phyloP scores from a whole-genome alignment of 2,888 invertebrate genomes.

The Chorisops tibialis region DNA sequence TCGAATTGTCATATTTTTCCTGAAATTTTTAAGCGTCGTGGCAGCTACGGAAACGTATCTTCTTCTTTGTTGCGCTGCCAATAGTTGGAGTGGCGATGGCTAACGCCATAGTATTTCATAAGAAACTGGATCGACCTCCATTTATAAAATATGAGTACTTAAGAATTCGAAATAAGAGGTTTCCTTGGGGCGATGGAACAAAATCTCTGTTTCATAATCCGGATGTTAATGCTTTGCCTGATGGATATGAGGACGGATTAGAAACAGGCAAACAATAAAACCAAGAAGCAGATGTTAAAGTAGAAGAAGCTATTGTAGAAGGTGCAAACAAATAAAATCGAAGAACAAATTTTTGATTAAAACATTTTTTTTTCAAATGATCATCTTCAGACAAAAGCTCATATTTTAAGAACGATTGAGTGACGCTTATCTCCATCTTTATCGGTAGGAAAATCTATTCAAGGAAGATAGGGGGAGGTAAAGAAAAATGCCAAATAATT shows the following conservation, averaged over 20 bases:
- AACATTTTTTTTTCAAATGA: no score
- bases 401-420: no score
- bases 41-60: neutral
- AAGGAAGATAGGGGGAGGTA: no score
- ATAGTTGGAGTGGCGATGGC: neutral
- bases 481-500: no score
- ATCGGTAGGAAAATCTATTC: no score
- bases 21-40: neutral
- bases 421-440: no score
- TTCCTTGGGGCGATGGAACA: constrained; percentile 34
- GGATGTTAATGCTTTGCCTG: constrained; percentile 30
- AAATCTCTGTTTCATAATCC: constrained; percentile 34
- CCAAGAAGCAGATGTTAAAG: neutral
- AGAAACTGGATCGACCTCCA: constrained; percentile 2
- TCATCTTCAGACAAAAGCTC: no score
- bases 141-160: constrained; percentile 27
- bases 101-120: neutral
- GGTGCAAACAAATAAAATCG: no score
- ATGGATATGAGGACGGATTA: constrained; percentile 21
- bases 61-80: neutral
- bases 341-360: no score
- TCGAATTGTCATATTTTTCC: no score
- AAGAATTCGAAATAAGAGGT: constrained; percentile 29
- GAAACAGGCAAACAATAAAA: neutral
- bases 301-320: no score